Evolutionary conservation across 2,888 invertebrate genomes (phyloP).

Genomic region (Sympetrum striolatum): DNA sequence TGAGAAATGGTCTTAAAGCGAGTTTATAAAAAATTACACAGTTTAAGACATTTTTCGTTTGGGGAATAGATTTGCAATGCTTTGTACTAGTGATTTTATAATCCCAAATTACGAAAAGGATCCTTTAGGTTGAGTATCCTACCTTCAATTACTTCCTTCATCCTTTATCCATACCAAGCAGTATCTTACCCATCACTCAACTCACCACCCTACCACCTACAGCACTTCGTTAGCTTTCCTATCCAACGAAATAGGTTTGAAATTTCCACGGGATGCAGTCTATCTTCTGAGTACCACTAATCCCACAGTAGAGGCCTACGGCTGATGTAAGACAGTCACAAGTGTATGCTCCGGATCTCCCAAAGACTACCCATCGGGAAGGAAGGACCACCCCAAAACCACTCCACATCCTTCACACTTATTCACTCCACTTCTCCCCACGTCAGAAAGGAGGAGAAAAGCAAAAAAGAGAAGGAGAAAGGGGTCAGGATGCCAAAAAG

Average conservation of each 20-base stretch:
- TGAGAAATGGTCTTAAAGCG: too few relatives aligned
- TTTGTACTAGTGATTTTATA: too few relatives aligned
- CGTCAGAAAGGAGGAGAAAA: not conserved
- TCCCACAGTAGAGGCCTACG: not conserved
- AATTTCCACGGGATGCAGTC: not conserved
- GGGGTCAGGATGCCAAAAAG: not conserved
- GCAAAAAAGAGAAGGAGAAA: not conserved
- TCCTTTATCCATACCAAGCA: too few relatives aligned
- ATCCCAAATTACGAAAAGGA: too few relatives aligned
- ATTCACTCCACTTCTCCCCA: not conserved
- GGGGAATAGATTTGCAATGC: too few relatives aligned
- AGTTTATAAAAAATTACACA: too few relatives aligned
- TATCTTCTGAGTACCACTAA: not conserved
- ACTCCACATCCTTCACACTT: not conserved
- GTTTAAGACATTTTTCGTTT: too few relatives aligned
- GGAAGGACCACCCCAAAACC: not conserved
- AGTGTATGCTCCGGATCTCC: not conserved
- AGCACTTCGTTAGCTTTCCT: too few relatives aligned
- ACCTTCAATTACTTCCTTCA: too few relatives aligned
- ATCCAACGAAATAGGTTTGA: not conserved
- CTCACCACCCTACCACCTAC: too few relatives aligned
- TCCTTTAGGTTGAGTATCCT: too few relatives aligned
- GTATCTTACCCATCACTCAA: too few relatives aligned
- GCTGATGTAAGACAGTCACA: not conserved
- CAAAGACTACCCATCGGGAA: not conserved